Conservation (phyloP, 2,113 vertebrate genomes). For the Thomomys bottae region DNA sequence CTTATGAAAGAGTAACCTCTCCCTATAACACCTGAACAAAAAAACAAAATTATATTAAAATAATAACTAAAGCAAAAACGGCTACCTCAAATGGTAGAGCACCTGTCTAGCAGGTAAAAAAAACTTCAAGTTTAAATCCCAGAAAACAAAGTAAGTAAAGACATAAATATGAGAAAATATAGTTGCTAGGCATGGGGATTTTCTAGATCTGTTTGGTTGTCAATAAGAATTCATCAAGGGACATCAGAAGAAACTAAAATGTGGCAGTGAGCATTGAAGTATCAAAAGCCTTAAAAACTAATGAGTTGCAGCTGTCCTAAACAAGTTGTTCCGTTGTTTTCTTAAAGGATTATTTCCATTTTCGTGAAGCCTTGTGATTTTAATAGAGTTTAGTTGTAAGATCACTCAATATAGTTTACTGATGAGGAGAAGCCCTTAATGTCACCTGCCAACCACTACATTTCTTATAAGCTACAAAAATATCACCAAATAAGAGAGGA, state of each 20-base stretch:
- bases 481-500: not conserved
- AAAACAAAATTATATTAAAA: too few species aligned
- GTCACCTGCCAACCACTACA: not conserved
- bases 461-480: not conserved
- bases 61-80: too few species aligned
- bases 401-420: not conserved
- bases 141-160: not conserved
- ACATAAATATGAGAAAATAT: not conserved
- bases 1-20: too few species aligned
- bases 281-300: not conserved
- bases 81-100: too few species aligned
- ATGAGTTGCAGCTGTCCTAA: not conserved
- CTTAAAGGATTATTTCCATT: not conserved
- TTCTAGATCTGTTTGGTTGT: not conserved
- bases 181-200: not conserved
- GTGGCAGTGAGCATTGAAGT: not conserved
- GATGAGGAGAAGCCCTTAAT: not conserved
- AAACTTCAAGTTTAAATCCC: too few species aligned
- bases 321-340: not conserved
- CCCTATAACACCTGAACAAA: too few species aligned
- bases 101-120: too few species aligned
- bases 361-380: not conserved
- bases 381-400: not conserved
- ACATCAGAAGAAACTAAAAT: not conserved
- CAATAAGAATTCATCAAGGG: slow-evolving; percentile 22